phyloP scores from a whole-genome alignment of 2,113 vertebrate species.

The Antechinus stuartii region DNA sequence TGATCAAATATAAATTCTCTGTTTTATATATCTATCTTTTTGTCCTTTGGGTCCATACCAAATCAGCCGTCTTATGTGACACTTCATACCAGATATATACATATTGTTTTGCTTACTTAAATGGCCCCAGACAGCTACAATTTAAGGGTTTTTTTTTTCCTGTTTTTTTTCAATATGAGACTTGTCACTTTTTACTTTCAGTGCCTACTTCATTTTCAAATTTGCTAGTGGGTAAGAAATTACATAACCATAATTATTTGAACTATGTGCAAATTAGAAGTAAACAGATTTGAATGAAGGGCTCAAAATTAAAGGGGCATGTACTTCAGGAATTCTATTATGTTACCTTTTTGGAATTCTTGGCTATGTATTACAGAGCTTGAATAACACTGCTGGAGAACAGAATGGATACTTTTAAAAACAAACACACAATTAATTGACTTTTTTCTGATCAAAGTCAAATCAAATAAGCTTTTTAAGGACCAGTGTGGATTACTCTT shows the following conservation, averaged over 20 bases:
- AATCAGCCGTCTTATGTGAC: neutral
- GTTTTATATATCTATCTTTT: neutral
- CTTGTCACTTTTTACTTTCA: neutral
- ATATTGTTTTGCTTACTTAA: neutral
- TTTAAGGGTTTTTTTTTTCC: neutral
- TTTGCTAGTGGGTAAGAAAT: neutral
- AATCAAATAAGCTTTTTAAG: constrained; percentile 52
- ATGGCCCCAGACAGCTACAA: neutral
- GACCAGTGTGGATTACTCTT: neutral
- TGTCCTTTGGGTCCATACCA: neutral
- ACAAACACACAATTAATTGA: constrained; percentile 17
- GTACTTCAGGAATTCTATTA: neutral
- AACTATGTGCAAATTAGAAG: neutral
- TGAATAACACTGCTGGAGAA: neutral
- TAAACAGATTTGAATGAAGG: neutral
- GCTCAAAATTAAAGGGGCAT: neutral
- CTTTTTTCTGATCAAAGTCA: constrained; percentile 36
- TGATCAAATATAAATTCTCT: neutral
- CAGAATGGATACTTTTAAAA: neutral
- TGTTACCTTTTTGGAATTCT: neutral
- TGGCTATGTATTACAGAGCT: neutral
- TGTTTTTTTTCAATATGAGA: neutral
- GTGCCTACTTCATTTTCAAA: neutral
- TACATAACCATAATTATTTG: neutral
- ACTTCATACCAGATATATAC: neutral